A percentile compares a stretch with the other conserved stretches of the same genome.
Conservation (phyloP, 2,113 vertebrate species). For the Donacobius atricapilla region DNA sequence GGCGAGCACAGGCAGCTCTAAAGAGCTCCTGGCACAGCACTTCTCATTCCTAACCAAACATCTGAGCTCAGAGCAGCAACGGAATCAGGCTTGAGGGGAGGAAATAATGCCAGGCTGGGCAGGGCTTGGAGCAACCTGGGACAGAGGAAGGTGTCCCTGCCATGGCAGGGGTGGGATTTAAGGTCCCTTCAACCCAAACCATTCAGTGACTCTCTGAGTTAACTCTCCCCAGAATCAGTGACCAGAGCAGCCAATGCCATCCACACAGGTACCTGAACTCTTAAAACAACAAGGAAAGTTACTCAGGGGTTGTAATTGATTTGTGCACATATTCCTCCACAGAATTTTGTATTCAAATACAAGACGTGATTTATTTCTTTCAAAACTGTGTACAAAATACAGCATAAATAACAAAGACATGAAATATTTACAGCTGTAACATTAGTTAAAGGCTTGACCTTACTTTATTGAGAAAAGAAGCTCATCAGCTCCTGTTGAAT, state of each 20-base stretch:
- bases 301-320: neutral
- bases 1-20: neutral
- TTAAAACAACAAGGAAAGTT: neutral
- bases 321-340: neutral
- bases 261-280: neutral
- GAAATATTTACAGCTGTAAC: conserved; percentile 1
- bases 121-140: neutral
- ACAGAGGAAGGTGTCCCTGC: neutral
- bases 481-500: neutral
- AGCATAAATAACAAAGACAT: neutral
- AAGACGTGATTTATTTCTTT: neutral
- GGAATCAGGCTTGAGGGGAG: neutral
- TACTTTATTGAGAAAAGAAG: neutral
- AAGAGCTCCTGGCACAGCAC: neutral
- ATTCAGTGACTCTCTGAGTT: neutral
- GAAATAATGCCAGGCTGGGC: neutral
- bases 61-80: neutral
- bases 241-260: neutral
- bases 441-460: neutral
- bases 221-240: neutral
- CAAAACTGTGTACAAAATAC: neutral
- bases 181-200: neutral
- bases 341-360: neutral
- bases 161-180: neutral
- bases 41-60: neutral